Conservation (phyloP, 2,113 vertebrate species). For the Phalacrocorax pelagicus region DNA sequence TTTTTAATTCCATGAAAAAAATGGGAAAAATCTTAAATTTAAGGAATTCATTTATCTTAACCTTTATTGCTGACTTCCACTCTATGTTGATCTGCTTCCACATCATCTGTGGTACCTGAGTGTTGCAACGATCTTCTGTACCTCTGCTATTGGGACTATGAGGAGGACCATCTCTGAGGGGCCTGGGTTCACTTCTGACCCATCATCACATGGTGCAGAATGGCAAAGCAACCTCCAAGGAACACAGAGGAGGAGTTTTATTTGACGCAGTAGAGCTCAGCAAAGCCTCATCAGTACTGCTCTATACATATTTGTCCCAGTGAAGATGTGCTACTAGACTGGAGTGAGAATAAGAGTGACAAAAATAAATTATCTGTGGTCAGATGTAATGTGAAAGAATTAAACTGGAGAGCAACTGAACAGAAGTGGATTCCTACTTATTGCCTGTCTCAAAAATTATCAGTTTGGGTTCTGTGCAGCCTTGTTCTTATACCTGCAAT, state of each 20-base stretch:
- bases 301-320: not conserved
- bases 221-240: not conserved
- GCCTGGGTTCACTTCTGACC: not conserved
- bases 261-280: not conserved
- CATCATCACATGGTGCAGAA: not conserved
- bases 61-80: not conserved
- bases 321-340: not conserved
- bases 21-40: not conserved
- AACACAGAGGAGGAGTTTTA: not conserved
- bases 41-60: not conserved
- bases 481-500: not conserved
- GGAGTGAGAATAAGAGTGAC: not conserved
- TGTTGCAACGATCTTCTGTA: not conserved
- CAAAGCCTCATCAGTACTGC: not conserved
- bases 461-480: not conserved
- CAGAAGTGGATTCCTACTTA: not conserved
- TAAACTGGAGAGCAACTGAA: not conserved
- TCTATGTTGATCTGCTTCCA: not conserved
- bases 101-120: not conserved
- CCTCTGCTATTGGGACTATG: not conserved
- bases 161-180: not conserved
- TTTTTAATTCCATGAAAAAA: not conserved
- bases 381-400: not conserved
- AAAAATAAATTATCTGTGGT: not conserved
- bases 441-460: not conserved